Base-by-base conservation (phyloP, 2,113 vertebrate genomes). In the Channa argus region DNA sequence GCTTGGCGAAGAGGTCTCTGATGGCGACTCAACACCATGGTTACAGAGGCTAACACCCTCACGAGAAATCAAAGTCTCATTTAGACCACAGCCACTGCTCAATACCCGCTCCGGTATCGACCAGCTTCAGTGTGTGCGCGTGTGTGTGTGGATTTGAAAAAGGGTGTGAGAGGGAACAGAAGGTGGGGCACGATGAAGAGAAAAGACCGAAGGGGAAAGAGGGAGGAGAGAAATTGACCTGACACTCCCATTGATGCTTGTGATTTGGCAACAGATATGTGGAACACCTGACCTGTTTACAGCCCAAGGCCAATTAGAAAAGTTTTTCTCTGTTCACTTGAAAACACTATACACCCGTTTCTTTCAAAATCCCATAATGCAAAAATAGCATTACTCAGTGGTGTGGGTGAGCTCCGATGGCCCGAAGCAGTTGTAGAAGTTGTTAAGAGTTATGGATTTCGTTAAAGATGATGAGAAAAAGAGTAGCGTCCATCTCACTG, bases 31-130 rank as follows among this genome's bases (percentile, higher is more conserved):
- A 50, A 77, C 83, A 24, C 81, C 72, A 58, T 71, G 68, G 86
- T 84, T 84, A 82, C 85, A 58, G 68, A 60, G 80, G 52, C 68
- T 63, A 61, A 82, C 62, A 13, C 75, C 85, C 79, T 79, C 64
- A 13, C 0, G 83, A 90, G 85, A 89, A 90, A 91, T 91, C 91
- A 87, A 91, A 89, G 62, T 81, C 85, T 90, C 86, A 91, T 90
- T 90, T 88, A 78, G 85, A 83, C 61, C 74, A 70, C 78, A 78
- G 87, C 68, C 65, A 45, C 86, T 71, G 84, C 88, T 91, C 88
- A 61, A 86, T 90, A 86, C 59, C 66, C 6, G 68, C 84, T 84
- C 77, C 4, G 34, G 14, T 77, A 91, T 91, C 67, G 88, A 91
- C 71, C 73, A 2, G 64, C 44, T 52, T 37, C 53, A 64, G 70